These are phyloP conservation scores for Panthera tigris DNA, from an alignment of 2,113 vertebrate genomes.

Conservation along the genomic window DNA sequence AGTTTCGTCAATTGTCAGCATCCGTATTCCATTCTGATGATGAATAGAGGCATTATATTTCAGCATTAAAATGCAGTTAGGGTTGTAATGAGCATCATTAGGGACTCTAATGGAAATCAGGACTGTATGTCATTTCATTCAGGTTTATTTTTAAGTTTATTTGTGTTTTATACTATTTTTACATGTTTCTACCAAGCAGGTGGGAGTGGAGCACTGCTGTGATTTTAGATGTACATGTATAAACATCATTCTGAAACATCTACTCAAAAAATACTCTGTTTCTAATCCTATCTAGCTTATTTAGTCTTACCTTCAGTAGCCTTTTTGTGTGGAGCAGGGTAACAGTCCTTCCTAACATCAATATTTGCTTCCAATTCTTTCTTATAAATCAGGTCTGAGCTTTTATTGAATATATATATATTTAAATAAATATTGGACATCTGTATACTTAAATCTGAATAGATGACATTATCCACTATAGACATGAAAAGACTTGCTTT, in stretches of 20 bases:
- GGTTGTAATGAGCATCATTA: conserved; percentile 84
- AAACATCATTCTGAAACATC: not conserved
- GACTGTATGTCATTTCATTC: conserved; percentile 70
- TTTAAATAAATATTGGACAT: conserved; percentile 27
- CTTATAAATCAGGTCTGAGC: conserved; percentile 1
- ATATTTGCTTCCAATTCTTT: conserved; percentile 42
- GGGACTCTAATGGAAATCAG: conserved; percentile 75
- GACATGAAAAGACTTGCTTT: not conserved
- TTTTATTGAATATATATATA: conserved; percentile 22
- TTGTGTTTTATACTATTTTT: conserved; percentile 46
- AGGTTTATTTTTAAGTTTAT: conserved; percentile 23
- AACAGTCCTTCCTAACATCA: not conserved
- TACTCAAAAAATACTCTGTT: not conserved
- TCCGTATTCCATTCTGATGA: conserved; percentile 80
- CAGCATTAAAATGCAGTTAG: conserved; percentile 86
- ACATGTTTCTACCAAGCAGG: conserved; percentile 37
- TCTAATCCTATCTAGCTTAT: not conserved
- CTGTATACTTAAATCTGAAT: conserved; percentile 29
- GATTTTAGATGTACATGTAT: not conserved
- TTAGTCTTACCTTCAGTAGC: not conserved
- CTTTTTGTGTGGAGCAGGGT: not conserved
- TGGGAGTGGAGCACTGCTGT: not conserved
- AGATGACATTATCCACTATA: conserved; percentile 41
- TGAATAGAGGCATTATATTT: conserved; percentile 82
- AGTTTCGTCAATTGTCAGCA: conserved; percentile 80